phyloP scores from a whole-genome alignment of 2,888 invertebrate genomes.

The Melanostoma scalare region DNA sequence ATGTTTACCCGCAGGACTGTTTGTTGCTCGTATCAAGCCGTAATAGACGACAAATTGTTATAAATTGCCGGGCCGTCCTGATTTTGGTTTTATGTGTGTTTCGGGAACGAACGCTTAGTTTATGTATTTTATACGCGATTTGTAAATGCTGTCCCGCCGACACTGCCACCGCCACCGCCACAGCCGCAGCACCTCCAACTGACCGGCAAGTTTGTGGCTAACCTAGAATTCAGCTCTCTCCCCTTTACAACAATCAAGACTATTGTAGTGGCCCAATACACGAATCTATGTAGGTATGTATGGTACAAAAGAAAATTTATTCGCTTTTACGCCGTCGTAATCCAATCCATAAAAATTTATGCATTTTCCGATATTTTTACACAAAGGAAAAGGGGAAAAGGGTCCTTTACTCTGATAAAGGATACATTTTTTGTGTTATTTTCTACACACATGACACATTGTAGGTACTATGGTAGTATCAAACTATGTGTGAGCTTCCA shows the following conservation, averaged over 20 bases:
- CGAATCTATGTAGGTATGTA: background rate
- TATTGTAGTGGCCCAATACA: background rate
- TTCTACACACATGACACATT: conserved; percentile 9
- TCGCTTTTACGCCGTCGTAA: conserved; percentile 73
- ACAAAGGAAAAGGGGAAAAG: conserved; percentile 30
- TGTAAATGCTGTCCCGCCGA: conserved; percentile 39
- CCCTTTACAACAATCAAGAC: conserved; percentile 14
- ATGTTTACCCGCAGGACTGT: conserved; percentile 35
- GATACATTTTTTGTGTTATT: conserved; percentile 36
- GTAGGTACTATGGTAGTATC: background rate
- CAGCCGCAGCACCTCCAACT: background rate
- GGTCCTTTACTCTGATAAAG: conserved; percentile 28
- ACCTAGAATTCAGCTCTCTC: conserved; percentile 16
- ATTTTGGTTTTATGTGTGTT: conserved; percentile 48
- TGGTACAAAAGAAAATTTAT: conserved; percentile 66
- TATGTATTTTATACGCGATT: conserved; percentile 33
- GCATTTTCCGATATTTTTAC: conserved; percentile 72
- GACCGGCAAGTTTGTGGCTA: conserved; percentile 9
- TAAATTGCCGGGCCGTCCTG: conserved; percentile 65
- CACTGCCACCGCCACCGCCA: background rate
- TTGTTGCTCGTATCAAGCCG: conserved; percentile 47
- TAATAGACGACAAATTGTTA: conserved; percentile 73
- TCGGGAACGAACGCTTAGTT: conserved; percentile 34
- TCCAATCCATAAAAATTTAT: conserved; percentile 73
- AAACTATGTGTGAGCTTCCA: conserved; percentile 36